A percentile compares a stretch with the other conserved stretches of the same genome.
These are phyloP conservation scores for Burhinus oedicnemus DNA, from an alignment of 2,113 vertebrate genomes.

Conservation along the genomic window DNA sequence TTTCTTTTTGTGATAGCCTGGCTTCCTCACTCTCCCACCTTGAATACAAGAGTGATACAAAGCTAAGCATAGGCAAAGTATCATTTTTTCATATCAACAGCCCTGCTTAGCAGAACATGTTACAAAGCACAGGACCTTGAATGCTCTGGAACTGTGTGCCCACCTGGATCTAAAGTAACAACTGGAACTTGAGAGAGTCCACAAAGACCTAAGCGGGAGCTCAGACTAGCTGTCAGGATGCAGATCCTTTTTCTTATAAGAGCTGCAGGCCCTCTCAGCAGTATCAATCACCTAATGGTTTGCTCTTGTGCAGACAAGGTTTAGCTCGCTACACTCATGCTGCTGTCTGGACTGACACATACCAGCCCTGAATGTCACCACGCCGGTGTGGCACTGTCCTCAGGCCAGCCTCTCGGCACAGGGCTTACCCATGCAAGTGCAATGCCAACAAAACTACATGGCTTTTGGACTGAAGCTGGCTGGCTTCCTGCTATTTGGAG, in stretches of 20 bases:
- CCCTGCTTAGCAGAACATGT: neutral
- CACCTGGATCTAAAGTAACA: neutral
- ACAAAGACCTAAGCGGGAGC: neutral
- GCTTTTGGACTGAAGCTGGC: neutral
- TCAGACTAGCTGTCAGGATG: neutral
- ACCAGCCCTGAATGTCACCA: neutral
- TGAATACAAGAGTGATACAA: neutral
- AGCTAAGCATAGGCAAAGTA: neutral
- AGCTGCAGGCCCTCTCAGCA: neutral
- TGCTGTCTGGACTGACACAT: neutral
- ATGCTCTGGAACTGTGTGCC: neutral
- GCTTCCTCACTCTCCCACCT: neutral
- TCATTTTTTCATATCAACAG: neutral
- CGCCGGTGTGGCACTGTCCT: neutral
- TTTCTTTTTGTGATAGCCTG: neutral
- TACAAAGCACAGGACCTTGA: neutral
- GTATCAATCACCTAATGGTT: neutral
- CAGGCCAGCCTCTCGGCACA: neutral
- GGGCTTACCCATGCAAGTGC: neutral
- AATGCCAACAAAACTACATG: neutral
- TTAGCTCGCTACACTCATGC: neutral
- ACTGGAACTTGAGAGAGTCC: neutral
- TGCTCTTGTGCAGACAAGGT: neutral
- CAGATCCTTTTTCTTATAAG: neutral
- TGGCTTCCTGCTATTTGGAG: neutral